phyloP scores from a whole-genome alignment of 2,113 vertebrate species.

The Dissostichus mawsoni region DNA sequence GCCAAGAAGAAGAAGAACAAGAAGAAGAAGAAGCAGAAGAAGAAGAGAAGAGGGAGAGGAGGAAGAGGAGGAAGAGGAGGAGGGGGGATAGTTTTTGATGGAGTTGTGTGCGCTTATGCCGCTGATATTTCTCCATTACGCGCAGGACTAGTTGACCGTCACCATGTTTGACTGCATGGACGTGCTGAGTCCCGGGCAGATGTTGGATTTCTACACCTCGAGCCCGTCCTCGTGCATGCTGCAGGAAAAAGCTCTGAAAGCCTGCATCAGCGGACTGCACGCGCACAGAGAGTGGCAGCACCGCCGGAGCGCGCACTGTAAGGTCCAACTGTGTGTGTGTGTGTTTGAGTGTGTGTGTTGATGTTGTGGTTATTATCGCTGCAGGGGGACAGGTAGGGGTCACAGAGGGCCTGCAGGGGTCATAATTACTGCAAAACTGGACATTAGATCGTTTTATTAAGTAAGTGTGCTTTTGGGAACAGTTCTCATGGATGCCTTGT shows the following conservation, averaged over 20 bases:
- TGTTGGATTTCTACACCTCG: slow-evolving; percentile 99
- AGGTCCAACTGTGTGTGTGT: slow-evolving; percentile 81
- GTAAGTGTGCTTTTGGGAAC: no score
- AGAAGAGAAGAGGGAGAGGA: slow-evolving; percentile 16
- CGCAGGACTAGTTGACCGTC: slow-evolving; percentile 83
- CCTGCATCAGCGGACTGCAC: slow-evolving; percentile 95
- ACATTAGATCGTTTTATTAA: no score
- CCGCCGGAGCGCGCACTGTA: slow-evolving; percentile 98
- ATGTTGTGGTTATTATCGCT: background rate
- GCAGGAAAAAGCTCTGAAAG: slow-evolving; percentile 98
- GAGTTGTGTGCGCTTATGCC: slow-evolving; percentile 92
- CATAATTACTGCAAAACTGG: background rate
- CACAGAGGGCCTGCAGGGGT: slow-evolving; percentile 5
- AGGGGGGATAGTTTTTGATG: slow-evolving; percentile 90
- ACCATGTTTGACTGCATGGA: slow-evolving; percentile 99
- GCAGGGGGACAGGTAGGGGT: slow-evolving; percentile 1
- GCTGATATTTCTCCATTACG: slow-evolving; percentile 88
- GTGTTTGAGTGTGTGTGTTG: background rate
- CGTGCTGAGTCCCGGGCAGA: slow-evolving; percentile 97
- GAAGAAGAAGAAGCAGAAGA: slow-evolving; percentile 40
- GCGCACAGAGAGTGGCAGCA: slow-evolving; percentile 96
- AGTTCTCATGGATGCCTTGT: no score
- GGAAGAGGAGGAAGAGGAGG: slow-evolving; percentile 21
- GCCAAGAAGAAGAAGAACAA: slow-evolving; percentile 20
- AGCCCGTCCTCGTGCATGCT: slow-evolving; percentile 96